These are phyloP conservation scores for Blastobasis lacticolella DNA, from an alignment of 2,888 invertebrate genomes.

Conservation along the genomic window DNA sequence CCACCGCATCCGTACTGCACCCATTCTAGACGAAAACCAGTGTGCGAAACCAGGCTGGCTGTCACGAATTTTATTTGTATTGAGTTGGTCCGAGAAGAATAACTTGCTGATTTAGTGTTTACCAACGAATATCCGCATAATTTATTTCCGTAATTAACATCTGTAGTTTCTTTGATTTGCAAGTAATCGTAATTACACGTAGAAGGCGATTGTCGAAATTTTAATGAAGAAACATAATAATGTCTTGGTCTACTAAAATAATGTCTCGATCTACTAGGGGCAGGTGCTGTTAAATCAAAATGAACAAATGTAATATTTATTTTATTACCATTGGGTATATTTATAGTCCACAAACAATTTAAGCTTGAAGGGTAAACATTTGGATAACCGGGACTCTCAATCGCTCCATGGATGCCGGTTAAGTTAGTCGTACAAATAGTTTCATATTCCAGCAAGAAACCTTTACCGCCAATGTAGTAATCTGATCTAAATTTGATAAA, in stretches of 20 bases:
- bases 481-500: slow-evolving; percentile 84
- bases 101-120: slow-evolving; percentile 68
- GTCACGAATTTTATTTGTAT: slow-evolving; percentile 80
- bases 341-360: slow-evolving; percentile 86
- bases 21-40: slow-evolving; percentile 91
- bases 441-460: slow-evolving; percentile 85
- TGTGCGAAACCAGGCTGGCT: slow-evolving; percentile 68
- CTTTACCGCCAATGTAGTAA: slow-evolving; percentile 75
- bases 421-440: slow-evolving; percentile 80
- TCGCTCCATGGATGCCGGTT: slow-evolving; percentile 80
- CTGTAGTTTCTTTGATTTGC: slow-evolving; percentile 62
- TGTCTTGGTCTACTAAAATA: slow-evolving; percentile 9
- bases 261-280: slow-evolving; percentile 4
- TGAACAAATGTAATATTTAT: slow-evolving; percentile 89
- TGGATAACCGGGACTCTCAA: slow-evolving; percentile 92
- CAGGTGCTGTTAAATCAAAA: slow-evolving; percentile 56
- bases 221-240: slow-evolving; percentile 3
- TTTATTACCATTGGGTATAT: slow-evolving; percentile 83
- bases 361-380: slow-evolving; percentile 72
- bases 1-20: slow-evolving; percentile 84
- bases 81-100: slow-evolving; percentile 73
- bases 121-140: slow-evolving; percentile 66
- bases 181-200: slow-evolving; percentile 76
- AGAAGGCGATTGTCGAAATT: neutral
- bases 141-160: slow-evolving; percentile 43